Evolutionary conservation across 37 sponge, comb jelly and placozoan species (phyloP).

Genomic region (Beroe ovata): DNA sequence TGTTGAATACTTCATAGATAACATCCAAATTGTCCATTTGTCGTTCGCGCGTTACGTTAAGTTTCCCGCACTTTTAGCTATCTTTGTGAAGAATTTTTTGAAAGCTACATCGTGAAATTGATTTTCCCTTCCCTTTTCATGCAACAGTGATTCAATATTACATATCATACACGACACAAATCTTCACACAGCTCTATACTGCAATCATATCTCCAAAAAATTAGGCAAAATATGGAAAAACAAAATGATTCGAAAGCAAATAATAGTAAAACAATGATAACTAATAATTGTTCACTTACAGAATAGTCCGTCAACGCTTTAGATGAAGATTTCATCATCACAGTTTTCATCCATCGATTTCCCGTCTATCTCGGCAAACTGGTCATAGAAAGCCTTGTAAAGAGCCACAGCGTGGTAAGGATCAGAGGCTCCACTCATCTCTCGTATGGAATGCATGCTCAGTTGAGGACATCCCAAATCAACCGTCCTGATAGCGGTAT

Average conservation of each 20-base stretch:
- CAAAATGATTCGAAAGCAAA: too few relatives aligned
- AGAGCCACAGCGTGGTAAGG: constrained; percentile 74
- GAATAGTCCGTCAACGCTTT: not conserved
- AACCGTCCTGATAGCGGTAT: constrained; percentile 87
- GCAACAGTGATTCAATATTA: too few relatives aligned
- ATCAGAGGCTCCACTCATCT: constrained; percentile 87
- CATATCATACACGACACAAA: too few relatives aligned
- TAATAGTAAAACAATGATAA: too few relatives aligned
- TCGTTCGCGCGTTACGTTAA: constrained; percentile 23
- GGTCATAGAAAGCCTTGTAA: constrained; percentile 74
- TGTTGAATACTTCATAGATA: not conserved
- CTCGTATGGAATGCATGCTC: constrained; percentile 94
- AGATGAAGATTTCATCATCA: constrained; percentile 1
- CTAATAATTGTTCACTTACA: too few relatives aligned
- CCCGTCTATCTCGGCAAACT: constrained; percentile 55
- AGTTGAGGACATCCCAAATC: constrained; percentile 89
- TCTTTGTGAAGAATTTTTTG: too few relatives aligned
- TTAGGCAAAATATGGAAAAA: too few relatives aligned
- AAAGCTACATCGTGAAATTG: too few relatives aligned
- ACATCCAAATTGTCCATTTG: not conserved
- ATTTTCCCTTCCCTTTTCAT: too few relatives aligned
- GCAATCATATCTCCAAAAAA: too few relatives aligned
- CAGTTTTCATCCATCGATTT: constrained; percentile 1
- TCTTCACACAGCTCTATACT: too few relatives aligned
- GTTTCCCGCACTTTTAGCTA: constrained; percentile 38